A percentile compares a stretch with the other conserved stretches of the same genome.
Evolutionary conservation across 2,888 invertebrate species (phyloP).

Genomic region (Laspeyria flexula): DNA sequence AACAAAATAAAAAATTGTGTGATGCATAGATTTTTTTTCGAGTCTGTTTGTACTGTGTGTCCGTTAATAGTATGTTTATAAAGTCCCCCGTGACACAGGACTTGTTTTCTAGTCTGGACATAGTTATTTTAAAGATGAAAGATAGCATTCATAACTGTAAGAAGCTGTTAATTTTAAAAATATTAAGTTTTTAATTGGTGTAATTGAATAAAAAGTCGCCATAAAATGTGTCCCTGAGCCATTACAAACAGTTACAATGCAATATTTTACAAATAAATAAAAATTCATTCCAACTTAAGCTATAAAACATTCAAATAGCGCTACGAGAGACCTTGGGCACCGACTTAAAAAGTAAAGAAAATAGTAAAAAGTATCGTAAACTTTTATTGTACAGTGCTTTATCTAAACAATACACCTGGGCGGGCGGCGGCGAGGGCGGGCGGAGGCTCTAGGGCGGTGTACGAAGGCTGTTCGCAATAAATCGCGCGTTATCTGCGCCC

Average conservation of each 20-base stretch:
- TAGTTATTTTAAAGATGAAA: no score
- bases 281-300: conserved; percentile 10
- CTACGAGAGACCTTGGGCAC: conserved; percentile 15
- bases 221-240: no score
- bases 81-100: no score
- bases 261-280: conserved; percentile 4
- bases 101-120: no score
- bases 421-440: not conserved
- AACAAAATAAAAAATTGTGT: no score
- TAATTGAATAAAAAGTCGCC: no score
- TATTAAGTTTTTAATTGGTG: no score
- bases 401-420: conserved; percentile 36
- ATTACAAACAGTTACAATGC: conserved; percentile 1
- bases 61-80: no score
- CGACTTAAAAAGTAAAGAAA: conserved; percentile 24
- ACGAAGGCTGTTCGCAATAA: conserved; percentile 32
- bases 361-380: conserved; percentile 42
- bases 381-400: conserved; percentile 44
- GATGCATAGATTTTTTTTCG: no score
- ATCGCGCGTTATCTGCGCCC: conserved; percentile 41
- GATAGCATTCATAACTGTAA: no score
- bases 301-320: conserved; percentile 36
- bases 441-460: conserved; percentile 5
- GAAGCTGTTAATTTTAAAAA: no score
- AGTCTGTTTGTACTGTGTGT: no score